A percentile compares a stretch with the other conserved stretches of the same genome.
These are phyloP conservation scores for Peromyscus eremicus DNA, from an alignment of 2,797 vertebrate species.

Conservation along the genomic window DNA sequence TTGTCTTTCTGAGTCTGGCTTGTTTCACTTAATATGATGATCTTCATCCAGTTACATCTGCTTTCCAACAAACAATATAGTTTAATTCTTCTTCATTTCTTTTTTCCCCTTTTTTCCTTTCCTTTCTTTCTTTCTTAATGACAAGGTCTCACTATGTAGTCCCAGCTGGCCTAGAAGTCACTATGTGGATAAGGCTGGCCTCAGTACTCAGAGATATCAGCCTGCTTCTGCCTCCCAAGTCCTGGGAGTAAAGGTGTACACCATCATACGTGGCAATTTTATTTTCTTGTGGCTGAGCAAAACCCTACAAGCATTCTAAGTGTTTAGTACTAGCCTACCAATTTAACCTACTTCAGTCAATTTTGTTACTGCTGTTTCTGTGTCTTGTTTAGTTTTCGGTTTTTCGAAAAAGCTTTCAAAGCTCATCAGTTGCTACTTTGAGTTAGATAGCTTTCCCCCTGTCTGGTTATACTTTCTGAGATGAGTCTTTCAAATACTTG, in stretches of 20 bases:
- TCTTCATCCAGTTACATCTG: not conserved
- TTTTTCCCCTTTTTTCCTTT: too few species aligned
- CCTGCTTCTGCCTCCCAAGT: not conserved
- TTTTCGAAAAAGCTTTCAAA: not conserved
- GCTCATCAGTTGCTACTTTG: not conserved
- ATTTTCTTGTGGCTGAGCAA: not conserved
- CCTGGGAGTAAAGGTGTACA: not conserved
- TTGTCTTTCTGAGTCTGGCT: not conserved
- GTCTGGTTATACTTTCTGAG: slow-evolving; percentile 22
- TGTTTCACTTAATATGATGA: not conserved
- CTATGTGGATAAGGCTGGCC: not conserved
- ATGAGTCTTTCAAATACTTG: not conserved
- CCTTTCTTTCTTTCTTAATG: not conserved
- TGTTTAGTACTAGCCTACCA: not conserved
- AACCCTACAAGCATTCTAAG: not conserved
- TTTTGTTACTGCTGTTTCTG: not conserved
- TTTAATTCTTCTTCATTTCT: not conserved
- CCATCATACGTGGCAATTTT: not conserved
- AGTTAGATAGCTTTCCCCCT: not conserved
- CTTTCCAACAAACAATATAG: not conserved
- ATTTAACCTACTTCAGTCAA: not conserved
- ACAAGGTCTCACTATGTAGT: not conserved
- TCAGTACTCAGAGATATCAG: not conserved
- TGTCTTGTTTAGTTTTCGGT: not conserved
- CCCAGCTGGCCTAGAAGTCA: not conserved